Evolutionary conservation across 1,140 invertebrate species (phyloP).

Genomic region (Bombyx mandarina): DNA sequence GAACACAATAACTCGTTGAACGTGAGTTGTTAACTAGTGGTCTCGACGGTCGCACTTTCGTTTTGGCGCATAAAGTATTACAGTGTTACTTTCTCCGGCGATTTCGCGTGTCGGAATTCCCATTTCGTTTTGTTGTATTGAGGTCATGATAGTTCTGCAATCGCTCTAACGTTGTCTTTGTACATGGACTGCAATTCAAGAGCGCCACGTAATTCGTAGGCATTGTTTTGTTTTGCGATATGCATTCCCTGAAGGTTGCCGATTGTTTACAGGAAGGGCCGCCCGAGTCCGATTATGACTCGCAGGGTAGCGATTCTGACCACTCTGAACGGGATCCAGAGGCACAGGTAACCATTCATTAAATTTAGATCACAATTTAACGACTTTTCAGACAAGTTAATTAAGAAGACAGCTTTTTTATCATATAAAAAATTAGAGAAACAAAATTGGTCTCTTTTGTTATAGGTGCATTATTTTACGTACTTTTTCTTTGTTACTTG

Average conservation of each 20-base stretch:
- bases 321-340: slow-evolving; percentile 53
- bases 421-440: too few relatives aligned
- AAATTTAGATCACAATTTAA: neutral
- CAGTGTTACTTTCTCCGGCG: slow-evolving; percentile 57
- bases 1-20: slow-evolving; percentile 59
- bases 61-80: slow-evolving; percentile 57
- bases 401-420: too few relatives aligned
- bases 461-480: too few relatives aligned
- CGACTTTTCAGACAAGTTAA: too few relatives aligned
- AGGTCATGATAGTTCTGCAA: slow-evolving; percentile 56
- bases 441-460: too few relatives aligned
- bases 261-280: slow-evolving; percentile 56
- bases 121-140: slow-evolving; percentile 66
- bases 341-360: slow-evolving; percentile 30
- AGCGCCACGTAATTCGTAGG: slow-evolving; percentile 31
- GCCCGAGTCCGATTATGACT: slow-evolving; percentile 58
- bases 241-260: slow-evolving; percentile 58
- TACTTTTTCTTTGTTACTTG: too few relatives aligned
- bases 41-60: slow-evolving; percentile 39
- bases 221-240: slow-evolving; percentile 22
- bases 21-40: slow-evolving; percentile 36
- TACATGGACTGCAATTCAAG: slow-evolving; percentile 41
- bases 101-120: slow-evolving; percentile 60
- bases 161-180: slow-evolving; percentile 37
- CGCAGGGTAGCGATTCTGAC: slow-evolving; percentile 50